These are phyloP conservation scores for Corythornis cristatus DNA, from an alignment of 2,113 vertebrate species.

Conservation along the genomic window DNA sequence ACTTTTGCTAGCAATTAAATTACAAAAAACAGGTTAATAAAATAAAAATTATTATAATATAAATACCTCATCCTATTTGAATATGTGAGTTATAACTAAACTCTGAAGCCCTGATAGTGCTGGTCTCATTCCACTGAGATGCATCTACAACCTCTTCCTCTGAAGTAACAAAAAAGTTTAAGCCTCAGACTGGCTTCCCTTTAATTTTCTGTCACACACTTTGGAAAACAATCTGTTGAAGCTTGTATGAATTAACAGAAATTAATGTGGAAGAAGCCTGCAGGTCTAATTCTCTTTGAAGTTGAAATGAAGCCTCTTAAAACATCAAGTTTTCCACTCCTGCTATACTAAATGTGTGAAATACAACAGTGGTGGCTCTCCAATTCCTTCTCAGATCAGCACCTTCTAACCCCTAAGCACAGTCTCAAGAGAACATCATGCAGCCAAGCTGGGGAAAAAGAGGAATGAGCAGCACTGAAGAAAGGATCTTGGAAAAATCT, in stretches of 20 bases:
- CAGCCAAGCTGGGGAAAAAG: neutral
- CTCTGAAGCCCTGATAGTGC: neutral
- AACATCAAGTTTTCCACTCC: neutral
- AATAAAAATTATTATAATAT: neutral
- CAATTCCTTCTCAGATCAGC: neutral
- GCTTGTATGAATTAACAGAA: neutral
- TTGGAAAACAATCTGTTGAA: neutral
- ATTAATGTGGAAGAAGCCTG: neutral
- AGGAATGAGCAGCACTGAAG: neutral
- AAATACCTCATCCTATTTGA: neutral
- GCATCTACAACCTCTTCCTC: neutral
- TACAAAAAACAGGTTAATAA: conserved; percentile 14
- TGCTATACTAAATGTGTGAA: neutral
- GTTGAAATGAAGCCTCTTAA: neutral
- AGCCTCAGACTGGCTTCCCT: neutral
- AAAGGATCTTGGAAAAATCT: neutral
- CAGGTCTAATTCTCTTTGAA: neutral
- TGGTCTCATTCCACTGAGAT: neutral
- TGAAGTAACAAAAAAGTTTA: neutral
- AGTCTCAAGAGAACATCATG: neutral
- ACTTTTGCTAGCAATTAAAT: conserved; percentile 43
- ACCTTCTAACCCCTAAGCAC: neutral
- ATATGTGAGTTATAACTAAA: neutral
- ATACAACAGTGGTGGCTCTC: neutral
- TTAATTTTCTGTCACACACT: neutral